Conservation (phyloP, 1,140 invertebrate species). For the Drosophila simulans region DNA sequence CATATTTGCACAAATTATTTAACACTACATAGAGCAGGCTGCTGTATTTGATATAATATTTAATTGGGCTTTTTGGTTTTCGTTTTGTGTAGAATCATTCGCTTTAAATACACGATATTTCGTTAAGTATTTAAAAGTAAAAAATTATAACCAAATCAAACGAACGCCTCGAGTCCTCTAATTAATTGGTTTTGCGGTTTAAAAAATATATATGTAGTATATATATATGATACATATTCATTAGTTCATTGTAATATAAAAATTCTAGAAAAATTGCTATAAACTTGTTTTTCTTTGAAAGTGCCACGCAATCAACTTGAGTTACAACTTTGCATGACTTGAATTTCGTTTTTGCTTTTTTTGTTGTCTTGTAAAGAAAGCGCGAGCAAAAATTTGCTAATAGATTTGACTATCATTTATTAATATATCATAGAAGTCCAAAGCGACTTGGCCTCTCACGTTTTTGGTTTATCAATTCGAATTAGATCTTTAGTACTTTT, state of each 20-base stretch:
- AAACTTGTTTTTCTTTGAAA: constrained; percentile 60
- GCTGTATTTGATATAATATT: constrained; percentile 55
- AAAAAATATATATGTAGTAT: constrained; percentile 67
- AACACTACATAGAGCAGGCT: constrained; percentile 74
- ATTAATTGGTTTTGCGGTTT: constrained; percentile 60
- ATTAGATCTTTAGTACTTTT: constrained; percentile 45
- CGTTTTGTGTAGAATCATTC: constrained; percentile 54
- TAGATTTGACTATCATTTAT: constrained; percentile 78
- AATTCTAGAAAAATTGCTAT: constrained; percentile 84
- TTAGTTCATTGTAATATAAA: constrained; percentile 77
- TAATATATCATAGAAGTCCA: constrained; percentile 66
- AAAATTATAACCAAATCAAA: constrained; percentile 46
- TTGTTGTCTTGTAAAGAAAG: constrained; percentile 72
- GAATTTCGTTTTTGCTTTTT: constrained; percentile 32
- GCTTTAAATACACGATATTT: constrained; percentile 62
- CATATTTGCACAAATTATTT: constrained; percentile 68
- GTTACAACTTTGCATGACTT: constrained; percentile 59
- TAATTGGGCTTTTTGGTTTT: constrained; percentile 40
- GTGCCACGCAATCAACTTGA: constrained; percentile 62
- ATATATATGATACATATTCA: constrained; percentile 54
- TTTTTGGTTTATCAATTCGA: constrained; percentile 37
- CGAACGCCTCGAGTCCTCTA: constrained; percentile 63
- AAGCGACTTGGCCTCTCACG: constrained; percentile 57
- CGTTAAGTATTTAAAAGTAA: constrained; percentile 38
- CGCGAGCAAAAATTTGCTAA: constrained; percentile 83